Evolutionary conservation across 1,140 invertebrate species (phyloP), one percentile per base, ranked within the genome.

Genomic region (Trichoplusia ni): DNA sequence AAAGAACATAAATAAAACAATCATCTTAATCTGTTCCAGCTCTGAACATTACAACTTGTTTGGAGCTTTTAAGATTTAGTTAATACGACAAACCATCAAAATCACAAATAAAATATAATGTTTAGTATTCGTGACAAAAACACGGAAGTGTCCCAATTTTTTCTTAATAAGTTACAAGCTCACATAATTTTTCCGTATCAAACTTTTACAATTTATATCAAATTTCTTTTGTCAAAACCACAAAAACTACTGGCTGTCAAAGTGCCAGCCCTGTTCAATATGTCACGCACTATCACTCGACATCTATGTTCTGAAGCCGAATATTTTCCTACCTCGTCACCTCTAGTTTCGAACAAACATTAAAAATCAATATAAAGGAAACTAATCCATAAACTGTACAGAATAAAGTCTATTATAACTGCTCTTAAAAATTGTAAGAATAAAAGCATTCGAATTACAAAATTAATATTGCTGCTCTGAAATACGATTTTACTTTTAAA

Each of bases 261-360:
- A 42, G 14, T 56, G 60, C 0, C 69, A 75, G 31, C 73, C 73
- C 67, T 75, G 35, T 21, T n/a, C n/a, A 60, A 38, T 46, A 58
- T 59, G 64, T 73, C 73, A 68, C 63, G 69, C 67, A 67, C 73
- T 73, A 76, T 73, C 70, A 72, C 68, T 70, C 67, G 31, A 49
- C 70, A 70, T 69, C 70, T 64, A 70, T 59, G 65, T 59, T 76
- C 62, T 72, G 31, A 65, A 64, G 40, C 56, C 64, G 60, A 76
- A 76, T 76, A 71, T 65, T 73, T 71, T 68, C 60, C 35, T 64
- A 73, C 58, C 49, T 71, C 67, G 73, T 76, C 73, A 76, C 73
- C 68, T 76, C 67, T 64, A 53, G 27, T 13, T 58, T 42, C 19
- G 37, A 11, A 58, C 23, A 29, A 58, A 18, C 9, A 19, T 9